Evolutionary conservation across 2,888 invertebrate species (phyloP).

Genomic region (Drosophila fungiperda): DNA sequence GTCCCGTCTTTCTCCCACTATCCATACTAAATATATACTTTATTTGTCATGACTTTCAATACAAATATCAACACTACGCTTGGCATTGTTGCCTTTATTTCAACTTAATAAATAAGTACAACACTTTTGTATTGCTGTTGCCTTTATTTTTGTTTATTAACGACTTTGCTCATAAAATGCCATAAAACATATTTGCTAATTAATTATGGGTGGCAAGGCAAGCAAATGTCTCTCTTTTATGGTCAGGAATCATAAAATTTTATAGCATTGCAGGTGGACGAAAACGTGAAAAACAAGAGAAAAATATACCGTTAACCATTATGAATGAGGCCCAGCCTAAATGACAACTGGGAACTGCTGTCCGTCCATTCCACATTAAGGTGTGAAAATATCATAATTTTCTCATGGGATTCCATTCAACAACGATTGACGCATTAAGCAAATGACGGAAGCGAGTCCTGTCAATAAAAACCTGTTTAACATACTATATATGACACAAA

Average conservation of each 20-base stretch:
- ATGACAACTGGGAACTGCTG: conserved; percentile 26
- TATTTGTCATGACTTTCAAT: background rate
- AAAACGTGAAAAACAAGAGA: conserved; percentile 5
- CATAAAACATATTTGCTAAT: conserved; percentile 66
- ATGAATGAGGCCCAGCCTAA: conserved; percentile 27
- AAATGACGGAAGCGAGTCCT: conserved; percentile 10
- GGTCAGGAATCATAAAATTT: conserved; percentile 50
- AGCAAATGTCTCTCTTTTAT: conserved; percentile 48
- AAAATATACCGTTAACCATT: conserved; percentile 36
- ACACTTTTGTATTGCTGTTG: background rate
- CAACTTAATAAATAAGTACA: conserved; percentile 3
- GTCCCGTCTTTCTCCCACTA: no score
- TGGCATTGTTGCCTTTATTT: conserved; percentile 1
- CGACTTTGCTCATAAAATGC: conserved; percentile 41
- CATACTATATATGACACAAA: conserved; percentile 1
- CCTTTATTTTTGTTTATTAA: conserved; percentile 42
- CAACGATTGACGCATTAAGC: conserved; percentile 28
- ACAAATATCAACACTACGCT: conserved; percentile 3
- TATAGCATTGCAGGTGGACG: conserved; percentile 50
- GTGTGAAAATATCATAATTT: conserved; percentile 64
- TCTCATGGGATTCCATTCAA: conserved; percentile 18
- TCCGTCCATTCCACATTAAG: conserved; percentile 34
- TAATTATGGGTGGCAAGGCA: conserved; percentile 54
- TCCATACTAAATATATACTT: background rate
- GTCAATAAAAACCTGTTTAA: conserved; percentile 1